These are phyloP conservation scores for Amblyjoppa proteus DNA, from an alignment of 2,888 invertebrate species.

Conservation along the genomic window DNA sequence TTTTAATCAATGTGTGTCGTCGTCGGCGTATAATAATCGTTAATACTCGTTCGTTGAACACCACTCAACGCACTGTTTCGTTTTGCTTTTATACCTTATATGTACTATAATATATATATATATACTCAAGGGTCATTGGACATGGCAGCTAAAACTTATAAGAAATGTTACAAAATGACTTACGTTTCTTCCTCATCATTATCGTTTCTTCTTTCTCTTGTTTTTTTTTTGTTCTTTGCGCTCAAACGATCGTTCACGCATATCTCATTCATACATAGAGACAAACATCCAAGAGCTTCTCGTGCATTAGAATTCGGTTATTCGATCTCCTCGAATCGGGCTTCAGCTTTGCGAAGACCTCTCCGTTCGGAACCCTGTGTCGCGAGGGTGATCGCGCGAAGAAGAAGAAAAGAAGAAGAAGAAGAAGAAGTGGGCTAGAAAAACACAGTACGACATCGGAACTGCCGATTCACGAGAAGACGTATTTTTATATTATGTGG, in stretches of 20 bases:
- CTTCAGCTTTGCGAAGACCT: conserved; percentile 15
- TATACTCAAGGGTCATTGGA: conserved; percentile 76
- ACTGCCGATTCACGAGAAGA: conserved; percentile 40
- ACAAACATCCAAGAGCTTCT: conserved; percentile 76
- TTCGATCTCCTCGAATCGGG: conserved; percentile 25
- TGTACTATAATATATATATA: conserved; percentile 70
- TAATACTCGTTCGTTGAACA: conserved; percentile 64
- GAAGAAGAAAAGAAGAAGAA: conserved; percentile 17
- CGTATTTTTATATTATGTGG: neutral
- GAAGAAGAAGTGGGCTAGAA: conserved; percentile 39
- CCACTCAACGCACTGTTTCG: conserved; percentile 76
- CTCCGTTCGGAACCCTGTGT: conserved; percentile 20
- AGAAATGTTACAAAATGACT: conserved; percentile 84
- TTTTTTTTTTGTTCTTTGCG: conserved; percentile 63
- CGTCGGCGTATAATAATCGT: conserved; percentile 70
- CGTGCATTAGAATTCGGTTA: conserved; percentile 52
- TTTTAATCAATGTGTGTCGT: conserved; percentile 51
- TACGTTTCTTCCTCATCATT: conserved; percentile 74
- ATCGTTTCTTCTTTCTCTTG: conserved; percentile 61
- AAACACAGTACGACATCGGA: conserved; percentile 32
- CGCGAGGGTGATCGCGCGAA: conserved; percentile 18
- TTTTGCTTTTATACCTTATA: conserved; percentile 54
- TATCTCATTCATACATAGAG: conserved; percentile 69
- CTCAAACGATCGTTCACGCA: conserved; percentile 68
- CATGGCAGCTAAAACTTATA: conserved; percentile 84